A percentile compares a stretch with the other conserved stretches of the same genome.
Conservation (phyloP, 2,113 vertebrate species). For the Tretioscincus oriximinensis region DNA sequence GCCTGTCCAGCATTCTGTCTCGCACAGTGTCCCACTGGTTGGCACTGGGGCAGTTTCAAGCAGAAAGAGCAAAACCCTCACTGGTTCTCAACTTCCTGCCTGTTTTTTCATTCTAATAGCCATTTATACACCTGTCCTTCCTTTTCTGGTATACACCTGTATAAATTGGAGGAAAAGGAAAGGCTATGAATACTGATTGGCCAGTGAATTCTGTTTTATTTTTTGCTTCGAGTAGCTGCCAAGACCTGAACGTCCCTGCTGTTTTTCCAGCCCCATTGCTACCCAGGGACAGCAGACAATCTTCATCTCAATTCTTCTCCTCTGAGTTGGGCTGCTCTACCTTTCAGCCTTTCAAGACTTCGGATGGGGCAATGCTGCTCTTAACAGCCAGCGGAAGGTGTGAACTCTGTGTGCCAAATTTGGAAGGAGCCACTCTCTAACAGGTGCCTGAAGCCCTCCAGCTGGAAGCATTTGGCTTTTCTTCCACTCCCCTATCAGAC, state of each 20-base stretch:
- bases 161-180: too few species aligned
- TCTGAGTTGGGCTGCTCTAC: not conserved
- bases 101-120: too few species aligned
- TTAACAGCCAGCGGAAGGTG: not conserved
- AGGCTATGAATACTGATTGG: too few species aligned
- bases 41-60: too few species aligned
- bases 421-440: not conserved
- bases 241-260: not conserved
- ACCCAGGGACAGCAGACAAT: not conserved
- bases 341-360: too few species aligned
- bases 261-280: not conserved
- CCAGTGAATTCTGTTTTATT: not conserved
- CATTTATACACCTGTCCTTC: too few species aligned
- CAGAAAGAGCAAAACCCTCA: too few species aligned
- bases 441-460: not conserved
- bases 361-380: not conserved
- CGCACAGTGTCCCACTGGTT: too few species aligned
- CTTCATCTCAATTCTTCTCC: not conserved
- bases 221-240: not conserved
- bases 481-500: not conserved
- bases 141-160: too few species aligned
- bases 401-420: not conserved
- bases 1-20: too few species aligned
- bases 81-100: too few species aligned
- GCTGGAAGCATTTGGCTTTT: not conserved